Evolutionary conservation across 2,797 vertebrate species (phyloP), one percentile per base, ranked within the genome.

Genomic region (Gila robusta): DNA sequence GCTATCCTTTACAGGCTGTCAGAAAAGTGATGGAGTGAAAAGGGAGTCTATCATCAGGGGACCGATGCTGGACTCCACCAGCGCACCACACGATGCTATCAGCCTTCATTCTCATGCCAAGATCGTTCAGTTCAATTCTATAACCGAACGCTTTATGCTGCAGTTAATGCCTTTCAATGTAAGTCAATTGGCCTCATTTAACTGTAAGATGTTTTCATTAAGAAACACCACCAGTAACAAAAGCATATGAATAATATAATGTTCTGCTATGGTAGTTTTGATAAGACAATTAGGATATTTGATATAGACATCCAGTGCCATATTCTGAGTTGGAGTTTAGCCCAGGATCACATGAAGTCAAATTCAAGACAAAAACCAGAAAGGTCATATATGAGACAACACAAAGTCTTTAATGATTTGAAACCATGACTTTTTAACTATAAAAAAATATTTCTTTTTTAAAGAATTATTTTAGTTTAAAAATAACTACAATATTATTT

Each of bases 21-120:
- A 88, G 79, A 87, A 88, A 88, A 87, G 88, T 89, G 89, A 90
- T 87, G 87, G 87, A 90, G 88, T 89, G 87, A 90, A 90, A 85
- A 90, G 88, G 84, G 89, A 90, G 89, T 89, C 79, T 89, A 89
- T 80, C 85, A 88, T 85, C 87, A 87, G 80, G 87, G 84, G 87
- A 88, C 82, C 54, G 47, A 72, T 76, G 86, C 82, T 87, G 85
- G 86, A 82, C 78, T 87, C 77, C 78, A 81, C 84, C 69, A 83
- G 83, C 84, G 73, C 28, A 32, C 83, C 80, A 37, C 74, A 83
- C 54, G 37, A 88, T 74, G 71, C 54, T 81, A 81, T 83, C 79
- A 85, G 79, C 69, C 85, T 88, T 85, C 74, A 85, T 39, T 85
- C 62, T 44, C 78, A 84, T 89, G 77, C 85, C 86, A 89, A 87